phyloP scores from a whole-genome alignment of 2,888 invertebrate genomes.

The Diabrotica balteata region DNA sequence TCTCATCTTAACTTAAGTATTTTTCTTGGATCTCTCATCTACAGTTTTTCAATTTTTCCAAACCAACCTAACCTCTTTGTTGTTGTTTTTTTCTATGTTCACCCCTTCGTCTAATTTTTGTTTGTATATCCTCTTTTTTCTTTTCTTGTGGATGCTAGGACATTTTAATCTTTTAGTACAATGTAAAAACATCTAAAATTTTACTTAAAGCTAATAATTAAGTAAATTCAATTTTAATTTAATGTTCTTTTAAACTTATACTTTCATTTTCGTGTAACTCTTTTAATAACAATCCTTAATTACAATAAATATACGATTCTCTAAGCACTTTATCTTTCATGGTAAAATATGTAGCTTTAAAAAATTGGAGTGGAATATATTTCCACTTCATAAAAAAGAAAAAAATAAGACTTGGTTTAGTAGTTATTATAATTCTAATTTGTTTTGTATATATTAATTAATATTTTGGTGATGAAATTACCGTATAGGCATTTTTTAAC shows the following conservation, averaged over 20 bases:
- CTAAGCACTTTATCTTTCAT: not conserved
- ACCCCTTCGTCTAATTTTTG: too few species aligned
- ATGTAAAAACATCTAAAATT: not conserved
- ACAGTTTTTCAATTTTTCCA: too few species aligned
- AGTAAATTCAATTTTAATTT: not conserved
- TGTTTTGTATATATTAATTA: constrained; percentile 1
- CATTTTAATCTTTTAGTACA: not conserved
- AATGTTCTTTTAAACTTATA: not conserved
- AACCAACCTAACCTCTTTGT: too few species aligned
- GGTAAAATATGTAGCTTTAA: constrained; percentile 16
- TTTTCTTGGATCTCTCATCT: too few species aligned
- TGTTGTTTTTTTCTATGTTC: too few species aligned
- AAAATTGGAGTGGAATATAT: not conserved
- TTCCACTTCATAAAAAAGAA: constrained; percentile 7
- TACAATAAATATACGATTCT: not conserved
- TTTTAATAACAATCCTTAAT: not conserved
- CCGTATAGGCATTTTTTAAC: not conserved
- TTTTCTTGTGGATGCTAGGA: not conserved
- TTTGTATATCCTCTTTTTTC: not conserved
- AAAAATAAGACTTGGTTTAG: constrained; percentile 25
- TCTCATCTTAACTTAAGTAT: too few species aligned
- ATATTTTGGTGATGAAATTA: not conserved
- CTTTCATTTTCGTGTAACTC: not conserved
- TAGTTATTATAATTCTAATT: constrained; percentile 11
- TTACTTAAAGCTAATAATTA: not conserved